Conservation (phyloP, 2,797 vertebrate species). For the Gymnoscopelus microlampas region DNA sequence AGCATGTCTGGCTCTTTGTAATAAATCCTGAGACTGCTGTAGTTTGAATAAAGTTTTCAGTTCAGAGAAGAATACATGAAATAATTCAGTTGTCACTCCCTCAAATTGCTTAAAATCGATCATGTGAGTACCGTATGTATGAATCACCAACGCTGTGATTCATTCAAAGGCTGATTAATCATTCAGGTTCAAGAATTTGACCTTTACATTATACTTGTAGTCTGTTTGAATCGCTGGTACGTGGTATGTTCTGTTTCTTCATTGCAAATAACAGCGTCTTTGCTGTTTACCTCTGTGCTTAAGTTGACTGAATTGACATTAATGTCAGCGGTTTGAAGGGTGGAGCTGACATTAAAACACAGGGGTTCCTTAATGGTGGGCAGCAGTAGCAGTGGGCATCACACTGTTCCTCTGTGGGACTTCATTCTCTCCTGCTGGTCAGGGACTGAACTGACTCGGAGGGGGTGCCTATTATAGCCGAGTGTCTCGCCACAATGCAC, state of each 20-base stretch:
- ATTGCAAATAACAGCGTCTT: neutral
- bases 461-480: slow-evolving; percentile 38
- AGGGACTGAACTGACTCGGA: slow-evolving; percentile 39
- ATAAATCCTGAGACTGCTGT: too few relatives aligned
- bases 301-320: slow-evolving; percentile 31
- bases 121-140: neutral
- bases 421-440: slow-evolving; percentile 45
- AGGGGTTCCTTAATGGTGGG: slow-evolving; percentile 20
- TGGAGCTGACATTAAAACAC: slow-evolving; percentile 40
- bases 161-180: neutral
- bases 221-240: too few relatives aligned
- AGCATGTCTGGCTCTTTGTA: too few relatives aligned
- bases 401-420: slow-evolving; percentile 41
- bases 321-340: slow-evolving; percentile 29
- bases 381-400: slow-evolving; percentile 22
- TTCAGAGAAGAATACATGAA: too few relatives aligned
- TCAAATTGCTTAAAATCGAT: too few relatives aligned
- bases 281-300: neutral
- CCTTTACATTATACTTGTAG: too few relatives aligned
- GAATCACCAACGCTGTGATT: slow-evolving; percentile 13
- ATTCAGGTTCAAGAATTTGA: too few relatives aligned
- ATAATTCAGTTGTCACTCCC: too few relatives aligned
- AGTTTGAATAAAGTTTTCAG: too few relatives aligned
- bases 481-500: slow-evolving; percentile 34
- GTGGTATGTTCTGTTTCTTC: too few relatives aligned